Percentiles rank a stretch among this genome's conserved stretches.
phyloP scores from a whole-genome alignment of 30 jellyfish, hydroid and myxozoan species.

The Euphysa ruthae region DNA sequence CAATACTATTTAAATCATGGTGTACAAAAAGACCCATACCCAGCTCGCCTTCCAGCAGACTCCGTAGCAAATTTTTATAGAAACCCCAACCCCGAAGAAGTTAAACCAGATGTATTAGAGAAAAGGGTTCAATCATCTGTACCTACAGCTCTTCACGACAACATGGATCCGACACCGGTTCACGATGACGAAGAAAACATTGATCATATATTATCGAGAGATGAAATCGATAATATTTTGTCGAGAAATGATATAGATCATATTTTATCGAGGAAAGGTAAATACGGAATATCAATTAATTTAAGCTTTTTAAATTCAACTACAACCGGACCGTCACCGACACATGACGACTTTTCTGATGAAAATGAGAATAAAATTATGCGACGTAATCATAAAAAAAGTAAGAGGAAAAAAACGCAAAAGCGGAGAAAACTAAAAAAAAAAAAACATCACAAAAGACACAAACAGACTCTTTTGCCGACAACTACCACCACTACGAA shows the following conservation, averaged over 20 bases:
- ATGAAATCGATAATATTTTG: too few relatives aligned
- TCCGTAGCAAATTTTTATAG: background rate
- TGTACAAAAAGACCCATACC: background rate
- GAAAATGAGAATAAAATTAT: slow-evolving; percentile 1
- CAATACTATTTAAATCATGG: background rate
- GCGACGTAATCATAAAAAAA: background rate
- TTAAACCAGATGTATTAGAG: background rate
- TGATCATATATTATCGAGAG: background rate
- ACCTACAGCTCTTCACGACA: slow-evolving; percentile 22
- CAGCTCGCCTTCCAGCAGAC: background rate
- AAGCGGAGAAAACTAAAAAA: too few relatives aligned
- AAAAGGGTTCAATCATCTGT: background rate
- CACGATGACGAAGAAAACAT: slow-evolving; percentile 16
- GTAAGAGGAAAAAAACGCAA: background rate
- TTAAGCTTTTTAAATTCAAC: background rate
- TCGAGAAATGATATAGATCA: background rate
- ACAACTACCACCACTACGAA: background rate
- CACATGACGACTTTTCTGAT: slow-evolving; percentile 16
- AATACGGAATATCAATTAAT: background rate
- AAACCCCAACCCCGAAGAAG: background rate
- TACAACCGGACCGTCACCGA: slow-evolving; percentile 1
- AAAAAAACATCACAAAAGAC: slow-evolving; percentile 2
- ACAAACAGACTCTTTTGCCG: background rate
- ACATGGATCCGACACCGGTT: slow-evolving; percentile 22
- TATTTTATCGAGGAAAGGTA: background rate